phyloP scores from a whole-genome alignment of 2,888 invertebrate genomes.

The Seira ritae region DNA sequence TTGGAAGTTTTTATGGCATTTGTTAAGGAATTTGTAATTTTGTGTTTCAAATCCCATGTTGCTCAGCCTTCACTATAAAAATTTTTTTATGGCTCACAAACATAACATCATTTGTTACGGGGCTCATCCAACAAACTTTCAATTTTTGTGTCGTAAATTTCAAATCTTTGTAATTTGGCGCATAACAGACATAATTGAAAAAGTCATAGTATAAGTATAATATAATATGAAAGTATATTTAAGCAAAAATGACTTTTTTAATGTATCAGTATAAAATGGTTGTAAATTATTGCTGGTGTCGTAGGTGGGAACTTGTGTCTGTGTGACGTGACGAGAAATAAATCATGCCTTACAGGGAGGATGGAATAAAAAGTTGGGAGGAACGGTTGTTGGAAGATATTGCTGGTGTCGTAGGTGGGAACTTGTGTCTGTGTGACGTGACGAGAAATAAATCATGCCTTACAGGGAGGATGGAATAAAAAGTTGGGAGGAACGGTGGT shows the following conservation, averaged over 20 bases:
- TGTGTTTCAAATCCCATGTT: too few relatives aligned
- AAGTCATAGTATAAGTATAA: too few relatives aligned
- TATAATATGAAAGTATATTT: too few relatives aligned
- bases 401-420: conserved; percentile 55
- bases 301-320: conserved; percentile 48
- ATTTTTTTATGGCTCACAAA: too few relatives aligned
- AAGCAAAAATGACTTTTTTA: too few relatives aligned
- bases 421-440: conserved; percentile 40
- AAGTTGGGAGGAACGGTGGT: conserved; percentile 18
- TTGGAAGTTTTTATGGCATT: too few relatives aligned
- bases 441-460: conserved; percentile 49
- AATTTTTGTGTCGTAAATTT: conserved; percentile 28
- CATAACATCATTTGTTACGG: too few relatives aligned
- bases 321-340: conserved; percentile 40
- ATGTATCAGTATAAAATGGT: too few relatives aligned
- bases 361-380: too few relatives aligned
- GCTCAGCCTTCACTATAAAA: too few relatives aligned
- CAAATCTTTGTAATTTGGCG: background rate
- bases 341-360: conserved; percentile 56
- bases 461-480: conserved; percentile 51
- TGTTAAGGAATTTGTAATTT: too few relatives aligned
- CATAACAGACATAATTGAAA: conserved; percentile 13
- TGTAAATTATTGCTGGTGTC: conserved; percentile 49
- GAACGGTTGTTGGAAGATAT: too few relatives aligned
- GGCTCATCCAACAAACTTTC: conserved; percentile 29